These are phyloP conservation scores for Lasioglossum leucozonium DNA, from an alignment of 2,888 invertebrate species.

Conservation along the genomic window DNA sequence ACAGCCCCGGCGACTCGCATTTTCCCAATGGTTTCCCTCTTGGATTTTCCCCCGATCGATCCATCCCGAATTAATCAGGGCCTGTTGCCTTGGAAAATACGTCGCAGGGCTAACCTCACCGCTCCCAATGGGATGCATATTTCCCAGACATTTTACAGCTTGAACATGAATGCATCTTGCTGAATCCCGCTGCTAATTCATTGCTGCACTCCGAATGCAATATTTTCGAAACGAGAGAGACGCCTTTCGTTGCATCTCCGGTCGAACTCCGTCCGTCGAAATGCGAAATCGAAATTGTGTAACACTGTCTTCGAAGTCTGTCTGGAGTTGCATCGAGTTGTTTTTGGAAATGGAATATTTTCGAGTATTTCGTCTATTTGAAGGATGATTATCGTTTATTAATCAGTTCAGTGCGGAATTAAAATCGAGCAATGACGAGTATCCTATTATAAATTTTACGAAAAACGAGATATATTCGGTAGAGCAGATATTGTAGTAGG, in stretches of 20 bases:
- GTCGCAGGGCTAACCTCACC: neutral
- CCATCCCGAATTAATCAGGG: neutral
- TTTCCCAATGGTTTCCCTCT: neutral
- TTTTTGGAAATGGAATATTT: neutral
- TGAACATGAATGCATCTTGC: neutral
- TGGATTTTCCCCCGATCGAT: slow-evolving; percentile 6
- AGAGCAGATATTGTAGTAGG: too few relatives aligned
- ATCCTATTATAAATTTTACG: too few relatives aligned
- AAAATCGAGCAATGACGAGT: too few relatives aligned
- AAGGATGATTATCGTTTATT: too few relatives aligned
- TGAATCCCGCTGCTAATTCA: neutral
- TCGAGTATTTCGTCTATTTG: neutral
- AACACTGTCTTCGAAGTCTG: neutral
- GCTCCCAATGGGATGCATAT: neutral
- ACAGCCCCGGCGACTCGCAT: neutral
- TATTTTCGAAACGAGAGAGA: neutral
- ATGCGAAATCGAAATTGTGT: neutral
- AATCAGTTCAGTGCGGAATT: too few relatives aligned
- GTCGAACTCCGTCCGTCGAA: neutral
- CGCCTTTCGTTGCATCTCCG: neutral
- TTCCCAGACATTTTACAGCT: neutral
- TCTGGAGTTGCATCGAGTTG: neutral
- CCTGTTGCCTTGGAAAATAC: slow-evolving; percentile 24
- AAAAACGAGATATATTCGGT: too few relatives aligned
- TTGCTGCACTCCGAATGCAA: neutral